Evolutionary conservation across 2,113 vertebrate species (phyloP), one percentile per base, ranked within the genome.

Genomic region (Scophthalmus maximus): DNA sequence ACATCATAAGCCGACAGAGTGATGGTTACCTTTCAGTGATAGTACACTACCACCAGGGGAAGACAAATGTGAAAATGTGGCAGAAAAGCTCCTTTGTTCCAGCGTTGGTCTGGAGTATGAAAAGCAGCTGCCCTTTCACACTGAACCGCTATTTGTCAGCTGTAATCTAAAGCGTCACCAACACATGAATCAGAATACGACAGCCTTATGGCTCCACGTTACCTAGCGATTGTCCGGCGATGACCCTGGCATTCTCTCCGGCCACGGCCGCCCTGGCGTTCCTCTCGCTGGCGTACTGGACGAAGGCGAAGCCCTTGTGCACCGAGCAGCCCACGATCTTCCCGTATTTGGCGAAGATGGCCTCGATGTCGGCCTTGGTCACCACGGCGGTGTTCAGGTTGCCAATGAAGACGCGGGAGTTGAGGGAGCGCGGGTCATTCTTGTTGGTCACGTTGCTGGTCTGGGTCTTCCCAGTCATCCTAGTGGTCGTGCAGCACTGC

Each of bases 361-460:
- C 95, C 84, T 99, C 97, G 3, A 99, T 98, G 92, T 99, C 97
- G 0, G 92, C 92, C 88, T 98, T 98, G 90, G 95, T 96, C 76
- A 99, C 97, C 74, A 97, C 96, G 17, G 96, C 95, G 23, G 97
- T 99, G 82, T 99, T 99, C 84, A 99, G 94, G 77, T 98, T 99
- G 64, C 97, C 97, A 0, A 99, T 99, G 91, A 99, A 99, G 79
- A 98, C 97, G 40, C 97, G 95, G 29, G 97, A 98, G 91, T 98
- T 98, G 93, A 98, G 95, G 76, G 97, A 99, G 77, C 95, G 96
- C 0, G 96, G 96, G 88, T 99, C 97, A 4, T 97, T 99, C 94
- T 98, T 98, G 90, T 99, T 99, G 90, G 97, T 99, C 87, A 99
- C 95, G 2, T 97, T 99, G 95, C 97, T 98, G 83, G 97, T 98